Base-by-base conservation (phyloP, 2,888 invertebrate genomes). In the Scaeva pyrastri region DNA sequence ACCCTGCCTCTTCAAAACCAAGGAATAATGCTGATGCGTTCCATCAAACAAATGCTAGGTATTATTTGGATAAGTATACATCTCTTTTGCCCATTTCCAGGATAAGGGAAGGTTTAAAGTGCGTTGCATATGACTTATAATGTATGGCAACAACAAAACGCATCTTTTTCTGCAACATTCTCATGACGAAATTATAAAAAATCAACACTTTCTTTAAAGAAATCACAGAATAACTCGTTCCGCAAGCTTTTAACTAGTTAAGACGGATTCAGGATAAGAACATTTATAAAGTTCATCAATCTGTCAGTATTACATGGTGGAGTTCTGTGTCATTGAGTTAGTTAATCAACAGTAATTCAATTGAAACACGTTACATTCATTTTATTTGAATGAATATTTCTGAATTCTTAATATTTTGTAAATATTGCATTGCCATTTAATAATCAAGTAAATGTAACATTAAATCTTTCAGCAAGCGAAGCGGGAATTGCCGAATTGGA, bases 401-500 rank as follows among this genome's bases (percentile, higher is more conserved):
- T 83, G 70, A 83, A 83, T 73, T 78, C 48, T 72, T 73, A 70
- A 78, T 43, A 56, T 83, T 78, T 83, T 62, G 43, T 74, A 78
- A 78, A 78, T 66, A 21, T 60, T 68, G 73, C 68, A 56, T 83
- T 83, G 83, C 73, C 50, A 66, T 50, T 12, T 10, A 19, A 19
- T 36, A 14, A 26, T 36, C 48, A 78, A 68, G 68, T 58, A 52
- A 56, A 71, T 7, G 8, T 19, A n/a, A 82, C 68, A 26, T 16
- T 43, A 82, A 83, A 72, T 70, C 52, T 45, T 68, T 72, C 58
- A 62, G 39, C 60, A 73, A 66, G 39, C 66, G 52, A 41, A 58
- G 73, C 39, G 52, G 36, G 8, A 12, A 48, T 16, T 48, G 12
- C 4, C 36, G 4, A 7, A 31, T 31, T 31, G 11, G 16, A 58